Evolutionary conservation across 2,797 vertebrate genomes (phyloP), one percentile per base, ranked within the genome.

Genomic region (Varecia variegata): DNA sequence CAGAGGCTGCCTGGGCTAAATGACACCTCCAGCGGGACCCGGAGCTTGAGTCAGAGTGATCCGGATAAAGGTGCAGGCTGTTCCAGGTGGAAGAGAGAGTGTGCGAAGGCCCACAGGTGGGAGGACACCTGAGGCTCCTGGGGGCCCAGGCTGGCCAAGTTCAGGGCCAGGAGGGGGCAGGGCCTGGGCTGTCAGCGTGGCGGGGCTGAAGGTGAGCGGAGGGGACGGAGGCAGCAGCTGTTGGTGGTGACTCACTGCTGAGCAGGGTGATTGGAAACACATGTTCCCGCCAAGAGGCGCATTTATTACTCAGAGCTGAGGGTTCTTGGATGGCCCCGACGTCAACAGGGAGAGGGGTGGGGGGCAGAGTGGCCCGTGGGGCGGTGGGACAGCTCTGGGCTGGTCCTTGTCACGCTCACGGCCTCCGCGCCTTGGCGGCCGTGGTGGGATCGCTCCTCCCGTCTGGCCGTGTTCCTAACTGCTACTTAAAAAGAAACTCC

Each of bases 191-290:
- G 74, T 52, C 47, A 11, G 30, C 71, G 30, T 0, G 11, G 52
- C 38, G 2, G 50, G 54, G 70, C 88, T 4, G 54, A 89, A 18
- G 96, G 96, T 93, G 79, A 97, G 95, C 58, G 5, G 7, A n/a
- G 15, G 21, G 81, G 2, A 1, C 0, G 2, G 60, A 92, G 0
- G 3, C 90, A 38, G 1, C 98, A 93, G 96, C 54, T 27, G 73
- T 86, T 56, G n/a, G 40, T 62, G 43, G 88, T 98, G 98, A 98
- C 98, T 98, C 98, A 98, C 71, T 25, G 80, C 84, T 40, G 97
- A 79, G 94, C 96, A 67, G 94, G 65, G 82, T 98, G 97, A 98
- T 95, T 30, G 93, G 93, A 98, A 98, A 98, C 98, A 98, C 85
- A 94, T 98, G 98, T 98, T 83, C 94, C 95, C 3, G 68, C 96